phyloP scores from a whole-genome alignment of 1,140 invertebrate species.

The Cydia strobilella region DNA sequence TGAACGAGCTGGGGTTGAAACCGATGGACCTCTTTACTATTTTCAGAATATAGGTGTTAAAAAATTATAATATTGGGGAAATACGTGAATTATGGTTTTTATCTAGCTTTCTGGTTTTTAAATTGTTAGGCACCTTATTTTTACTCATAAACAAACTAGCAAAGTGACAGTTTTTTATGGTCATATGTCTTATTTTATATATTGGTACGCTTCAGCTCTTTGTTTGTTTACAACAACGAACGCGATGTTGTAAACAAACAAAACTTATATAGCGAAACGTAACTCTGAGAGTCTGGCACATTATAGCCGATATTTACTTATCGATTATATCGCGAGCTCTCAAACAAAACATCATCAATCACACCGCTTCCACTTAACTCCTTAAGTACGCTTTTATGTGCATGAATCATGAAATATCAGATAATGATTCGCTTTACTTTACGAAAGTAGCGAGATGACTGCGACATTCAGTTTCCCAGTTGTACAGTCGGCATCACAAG shows the following conservation, averaged over 20 bases:
- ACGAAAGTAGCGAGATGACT: neutral
- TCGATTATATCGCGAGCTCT: slow-evolving; percentile 5
- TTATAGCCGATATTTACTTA: slow-evolving; percentile 3
- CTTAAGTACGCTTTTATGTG: slow-evolving; percentile 16
- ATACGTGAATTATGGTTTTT: too few species aligned
- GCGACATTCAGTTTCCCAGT: neutral
- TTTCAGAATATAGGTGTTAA: too few species aligned
- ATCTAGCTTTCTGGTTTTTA: too few species aligned
- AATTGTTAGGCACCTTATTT: too few species aligned
- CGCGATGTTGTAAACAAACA: neutral
- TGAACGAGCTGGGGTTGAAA: too few species aligned
- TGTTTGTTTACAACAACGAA: too few species aligned
- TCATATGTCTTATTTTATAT: too few species aligned
- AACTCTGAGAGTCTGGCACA: neutral
- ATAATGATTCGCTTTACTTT: neutral
- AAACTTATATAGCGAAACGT: neutral
- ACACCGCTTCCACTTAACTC: neutral
- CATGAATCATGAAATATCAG: neutral
- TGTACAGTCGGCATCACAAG: too few species aligned
- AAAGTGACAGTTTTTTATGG: too few species aligned
- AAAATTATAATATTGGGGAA: too few species aligned
- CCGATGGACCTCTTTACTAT: too few species aligned
- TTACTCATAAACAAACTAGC: too few species aligned
- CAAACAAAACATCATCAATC: slow-evolving; percentile 15
- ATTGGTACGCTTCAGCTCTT: neutral